Evolutionary conservation across 2,888 invertebrate genomes (phyloP).

Genomic region (Brachyptera putata): DNA sequence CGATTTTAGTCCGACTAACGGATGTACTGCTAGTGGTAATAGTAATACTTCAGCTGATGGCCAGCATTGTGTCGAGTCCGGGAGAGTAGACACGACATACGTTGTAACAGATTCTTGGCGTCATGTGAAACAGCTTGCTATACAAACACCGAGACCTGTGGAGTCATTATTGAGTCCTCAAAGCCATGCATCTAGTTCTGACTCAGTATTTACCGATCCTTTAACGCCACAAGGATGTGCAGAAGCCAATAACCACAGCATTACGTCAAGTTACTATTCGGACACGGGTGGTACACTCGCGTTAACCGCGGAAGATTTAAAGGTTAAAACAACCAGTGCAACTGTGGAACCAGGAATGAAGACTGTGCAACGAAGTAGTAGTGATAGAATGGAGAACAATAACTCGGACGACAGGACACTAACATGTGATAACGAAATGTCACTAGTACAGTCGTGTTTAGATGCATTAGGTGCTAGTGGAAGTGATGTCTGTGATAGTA

Average conservation of each 20-base stretch:
- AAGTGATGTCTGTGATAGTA: too few species aligned
- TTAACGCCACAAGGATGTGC: constrained; percentile 51
- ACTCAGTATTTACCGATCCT: constrained; percentile 73
- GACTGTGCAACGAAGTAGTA: too few species aligned
- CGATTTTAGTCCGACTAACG: constrained; percentile 21
- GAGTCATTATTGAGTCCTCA: constrained; percentile 22
- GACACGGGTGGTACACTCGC: too few species aligned
- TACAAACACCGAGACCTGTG: constrained; percentile 35
- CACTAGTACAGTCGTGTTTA: too few species aligned
- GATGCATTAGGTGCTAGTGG: too few species aligned
- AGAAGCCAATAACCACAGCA: constrained; percentile 27
- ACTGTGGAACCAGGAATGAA: constrained; percentile 6
- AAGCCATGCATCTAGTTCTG: constrained; percentile 60
- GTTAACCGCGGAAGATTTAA: background rate
- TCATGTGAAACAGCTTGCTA: constrained; percentile 40
- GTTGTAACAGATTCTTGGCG: constrained; percentile 47
- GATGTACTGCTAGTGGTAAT: constrained; percentile 27
- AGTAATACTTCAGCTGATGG: too few species aligned
- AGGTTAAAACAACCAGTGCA: background rate
- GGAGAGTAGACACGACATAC: constrained; percentile 17
- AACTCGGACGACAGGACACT: too few species aligned
- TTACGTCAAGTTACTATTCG: constrained; percentile 32
- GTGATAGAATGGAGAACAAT: too few species aligned
- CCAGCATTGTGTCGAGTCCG: background rate
- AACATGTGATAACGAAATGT: background rate